Percentiles rank a stretch among this genome's conserved stretches.
These are phyloP conservation scores for Enteromius paludinosus DNA, from an alignment of 2,797 vertebrate species.

Conservation along the genomic window DNA sequence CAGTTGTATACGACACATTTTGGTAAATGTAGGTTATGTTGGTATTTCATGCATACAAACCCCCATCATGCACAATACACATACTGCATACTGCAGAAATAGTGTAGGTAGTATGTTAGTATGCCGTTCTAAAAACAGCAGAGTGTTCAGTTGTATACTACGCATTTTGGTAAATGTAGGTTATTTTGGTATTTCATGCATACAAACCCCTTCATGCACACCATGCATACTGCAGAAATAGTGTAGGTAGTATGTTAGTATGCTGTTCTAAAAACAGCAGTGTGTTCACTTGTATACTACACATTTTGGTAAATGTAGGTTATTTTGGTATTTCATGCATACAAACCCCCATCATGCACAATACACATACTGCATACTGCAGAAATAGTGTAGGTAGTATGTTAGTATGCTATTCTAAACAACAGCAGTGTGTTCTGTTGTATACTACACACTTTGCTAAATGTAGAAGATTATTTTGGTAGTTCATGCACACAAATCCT, in stretches of 20 bases:
- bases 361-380: background rate
- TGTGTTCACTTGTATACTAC: background rate
- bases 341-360: background rate
- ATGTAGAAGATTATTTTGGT: background rate
- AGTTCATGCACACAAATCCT: background rate
- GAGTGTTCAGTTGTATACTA: background rate
- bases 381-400: background rate
- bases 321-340: background rate
- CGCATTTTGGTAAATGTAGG: background rate
- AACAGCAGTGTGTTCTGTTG: background rate
- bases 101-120: background rate
- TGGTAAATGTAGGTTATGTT: too few species aligned
- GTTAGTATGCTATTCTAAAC: background rate
- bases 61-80: background rate
- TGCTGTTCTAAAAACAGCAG: background rate
- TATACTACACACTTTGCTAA: background rate
- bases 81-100: too few species aligned
- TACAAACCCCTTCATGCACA: background rate
- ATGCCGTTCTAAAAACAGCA: background rate
- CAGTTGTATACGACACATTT: background rate
- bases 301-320: background rate
- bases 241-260: background rate
- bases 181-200: background rate
- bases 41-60: too few species aligned
- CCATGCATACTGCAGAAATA: background rate